These are phyloP conservation scores for Tyrophagus putrescentiae DNA, from an alignment of 1,140 invertebrate genomes.

Conservation along the genomic window DNA sequence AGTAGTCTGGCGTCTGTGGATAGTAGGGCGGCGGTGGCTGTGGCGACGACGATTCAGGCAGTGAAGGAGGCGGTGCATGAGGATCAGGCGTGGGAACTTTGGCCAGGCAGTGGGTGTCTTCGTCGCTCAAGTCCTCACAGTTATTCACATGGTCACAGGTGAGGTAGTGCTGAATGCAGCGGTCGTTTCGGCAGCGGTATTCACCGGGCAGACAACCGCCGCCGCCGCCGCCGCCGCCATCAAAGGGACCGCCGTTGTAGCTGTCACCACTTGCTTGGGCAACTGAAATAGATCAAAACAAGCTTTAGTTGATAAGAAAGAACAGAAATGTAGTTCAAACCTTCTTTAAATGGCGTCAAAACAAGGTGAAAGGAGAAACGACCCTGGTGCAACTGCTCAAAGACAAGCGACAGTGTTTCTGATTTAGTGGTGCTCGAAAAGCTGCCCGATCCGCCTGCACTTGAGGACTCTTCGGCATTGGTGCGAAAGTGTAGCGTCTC, in stretches of 20 bases:
- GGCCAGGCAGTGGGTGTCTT: background rate
- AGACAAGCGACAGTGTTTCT: background rate
- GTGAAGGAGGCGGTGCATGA: background rate
- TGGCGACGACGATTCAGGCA: background rate
- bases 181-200: slow-evolving; percentile 11
- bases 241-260: background rate
- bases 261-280: background rate
- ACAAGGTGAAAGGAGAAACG: slow-evolving; percentile 4
- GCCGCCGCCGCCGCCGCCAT: background rate
- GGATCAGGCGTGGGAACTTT: slow-evolving; percentile 5
- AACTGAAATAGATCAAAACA: background rate
- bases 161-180: slow-evolving; percentile 5
- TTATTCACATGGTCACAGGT: slow-evolving; percentile 16
- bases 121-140: slow-evolving; percentile 10
- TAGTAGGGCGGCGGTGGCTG: background rate
- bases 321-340: background rate
- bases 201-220: background rate
- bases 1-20: background rate
- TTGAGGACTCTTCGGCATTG: too few relatives aligned
- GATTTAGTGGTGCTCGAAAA: background rate
- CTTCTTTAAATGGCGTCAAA: slow-evolving; percentile 4
- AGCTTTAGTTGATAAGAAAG: background rate
- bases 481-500: slow-evolving; percentile 6
- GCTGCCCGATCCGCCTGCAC: background rate
- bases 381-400: background rate